These are phyloP conservation scores for Dendrolimus kikuchii DNA, from an alignment of 1,140 invertebrate genomes.

Conservation along the genomic window DNA sequence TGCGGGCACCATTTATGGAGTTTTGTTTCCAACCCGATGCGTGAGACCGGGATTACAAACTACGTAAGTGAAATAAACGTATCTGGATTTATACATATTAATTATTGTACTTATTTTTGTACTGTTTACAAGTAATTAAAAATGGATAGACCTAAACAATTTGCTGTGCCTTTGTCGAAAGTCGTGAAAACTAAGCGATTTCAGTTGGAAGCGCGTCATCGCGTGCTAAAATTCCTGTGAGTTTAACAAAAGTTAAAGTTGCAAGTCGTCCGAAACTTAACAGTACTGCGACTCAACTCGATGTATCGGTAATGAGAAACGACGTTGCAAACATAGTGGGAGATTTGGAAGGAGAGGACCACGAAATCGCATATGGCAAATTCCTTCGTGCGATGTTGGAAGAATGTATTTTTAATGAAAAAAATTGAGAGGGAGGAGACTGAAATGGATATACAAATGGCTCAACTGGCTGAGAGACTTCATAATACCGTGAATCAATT, in stretches of 20 bases:
- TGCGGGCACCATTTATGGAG: too few relatives aligned
- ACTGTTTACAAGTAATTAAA: constrained; percentile 3
- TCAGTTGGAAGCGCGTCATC: constrained; percentile 9
- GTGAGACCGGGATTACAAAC: too few relatives aligned
- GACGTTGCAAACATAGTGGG: constrained; percentile 19
- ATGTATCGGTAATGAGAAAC: constrained; percentile 28
- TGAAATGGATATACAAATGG: constrained; percentile 53
- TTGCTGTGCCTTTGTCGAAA: constrained; percentile 22
- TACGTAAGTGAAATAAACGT: too few relatives aligned
- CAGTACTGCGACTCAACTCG: constrained; percentile 25
- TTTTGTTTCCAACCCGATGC: too few relatives aligned
- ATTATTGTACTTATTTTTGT: constrained; percentile 2
- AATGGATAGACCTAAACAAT: constrained; percentile 41
- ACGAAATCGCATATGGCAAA: constrained; percentile 43
- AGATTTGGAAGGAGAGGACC: constrained; percentile 33
- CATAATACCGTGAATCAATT: constrained; percentile 46
- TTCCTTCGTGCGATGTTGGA: constrained; percentile 45
- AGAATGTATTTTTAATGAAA: constrained; percentile 54
- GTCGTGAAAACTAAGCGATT: constrained; percentile 22
- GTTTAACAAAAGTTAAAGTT: constrained; percentile 16
- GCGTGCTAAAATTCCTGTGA: constrained; percentile 15
- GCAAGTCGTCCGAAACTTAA: constrained; percentile 21
- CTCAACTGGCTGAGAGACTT: constrained; percentile 45
- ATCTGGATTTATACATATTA: too few relatives aligned
- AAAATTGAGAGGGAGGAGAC: constrained; percentile 48